Evolutionary conservation across 2,113 vertebrate species (phyloP).

Genomic region (Otus sunia): DNA sequence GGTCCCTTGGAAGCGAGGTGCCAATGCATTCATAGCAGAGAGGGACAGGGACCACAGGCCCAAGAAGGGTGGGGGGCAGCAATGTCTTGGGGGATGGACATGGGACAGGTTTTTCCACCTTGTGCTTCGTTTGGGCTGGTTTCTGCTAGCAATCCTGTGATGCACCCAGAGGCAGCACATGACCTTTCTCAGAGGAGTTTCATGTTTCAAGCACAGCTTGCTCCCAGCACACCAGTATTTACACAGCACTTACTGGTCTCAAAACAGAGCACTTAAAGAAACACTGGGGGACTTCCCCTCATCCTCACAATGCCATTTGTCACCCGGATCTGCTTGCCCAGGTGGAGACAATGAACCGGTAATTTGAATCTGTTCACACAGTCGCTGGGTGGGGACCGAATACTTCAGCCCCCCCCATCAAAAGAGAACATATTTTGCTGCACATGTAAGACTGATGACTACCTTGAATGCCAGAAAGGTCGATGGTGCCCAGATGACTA

Average conservation of each 20-base stretch:
- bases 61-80: not conserved
- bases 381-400: not conserved
- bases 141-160: not conserved
- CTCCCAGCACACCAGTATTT: not conserved
- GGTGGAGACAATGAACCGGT: not conserved
- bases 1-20: accelerated
- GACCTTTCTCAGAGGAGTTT: not conserved
- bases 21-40: accelerated
- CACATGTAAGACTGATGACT: not conserved
- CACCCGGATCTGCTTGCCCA: not conserved
- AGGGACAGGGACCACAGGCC: not conserved
- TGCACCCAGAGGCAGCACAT: not conserved
- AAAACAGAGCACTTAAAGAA: not conserved
- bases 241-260: not conserved
- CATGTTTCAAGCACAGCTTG: not conserved
- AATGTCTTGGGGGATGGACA: not conserved
- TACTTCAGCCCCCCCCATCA: not conserved
- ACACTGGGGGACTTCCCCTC: not conserved
- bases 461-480: not conserved
- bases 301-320: not conserved
- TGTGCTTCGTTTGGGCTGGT: not conserved
- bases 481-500: not conserved
- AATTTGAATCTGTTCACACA: not conserved
- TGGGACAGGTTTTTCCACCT: not conserved
- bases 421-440: not conserved